Conservation (phyloP, 2,797 vertebrate genomes). For the Sebastes miniatus region DNA sequence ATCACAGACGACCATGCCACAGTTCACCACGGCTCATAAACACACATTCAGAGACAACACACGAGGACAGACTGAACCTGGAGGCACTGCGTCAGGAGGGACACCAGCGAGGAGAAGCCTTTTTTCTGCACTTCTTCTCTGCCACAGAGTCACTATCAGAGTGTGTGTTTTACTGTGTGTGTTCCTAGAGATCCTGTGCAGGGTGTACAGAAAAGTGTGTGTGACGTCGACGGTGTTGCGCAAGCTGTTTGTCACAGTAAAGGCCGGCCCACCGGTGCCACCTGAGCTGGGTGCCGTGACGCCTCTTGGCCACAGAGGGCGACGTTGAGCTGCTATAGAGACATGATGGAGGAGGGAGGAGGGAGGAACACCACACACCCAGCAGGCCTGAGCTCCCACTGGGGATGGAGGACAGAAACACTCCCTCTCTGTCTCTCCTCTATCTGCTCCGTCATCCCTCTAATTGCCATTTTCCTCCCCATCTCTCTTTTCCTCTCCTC, state of each 20-base stretch:
- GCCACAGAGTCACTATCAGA: slow-evolving; percentile 5
- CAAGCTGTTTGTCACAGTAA: slow-evolving; percentile 75
- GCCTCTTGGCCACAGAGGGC: slow-evolving; percentile 31
- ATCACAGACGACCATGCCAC: slow-evolving; percentile 18
- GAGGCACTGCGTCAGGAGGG: slow-evolving; percentile 46
- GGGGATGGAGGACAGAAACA: slow-evolving; percentile 26
- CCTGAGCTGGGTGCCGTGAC: slow-evolving; percentile 35
- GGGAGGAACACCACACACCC: slow-evolving; percentile 13
- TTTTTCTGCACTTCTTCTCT: slow-evolving; percentile 33
- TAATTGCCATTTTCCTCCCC: background rate
- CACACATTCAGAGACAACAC: background rate
- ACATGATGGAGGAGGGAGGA: background rate
- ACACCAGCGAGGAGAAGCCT: slow-evolving; percentile 33
- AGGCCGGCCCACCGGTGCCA: slow-evolving; percentile 40
- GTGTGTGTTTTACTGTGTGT: slow-evolving; percentile 20
- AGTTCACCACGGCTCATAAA: background rate
- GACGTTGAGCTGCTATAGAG: slow-evolving; percentile 10
- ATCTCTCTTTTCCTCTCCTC: background rate
- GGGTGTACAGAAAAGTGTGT: slow-evolving; percentile 24
- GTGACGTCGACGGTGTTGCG: slow-evolving; percentile 69
- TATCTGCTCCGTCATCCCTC: slow-evolving; percentile 35
- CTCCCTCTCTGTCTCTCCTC: slow-evolving; percentile 11
- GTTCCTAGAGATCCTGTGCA: slow-evolving; percentile 7
- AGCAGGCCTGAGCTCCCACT: slow-evolving; percentile 30
- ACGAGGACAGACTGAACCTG: slow-evolving; percentile 55